Evolutionary conservation across 2,113 vertebrate species (phyloP), one percentile per base, ranked within the genome.

Genomic region (Corythoichthys haematopterus): DNA sequence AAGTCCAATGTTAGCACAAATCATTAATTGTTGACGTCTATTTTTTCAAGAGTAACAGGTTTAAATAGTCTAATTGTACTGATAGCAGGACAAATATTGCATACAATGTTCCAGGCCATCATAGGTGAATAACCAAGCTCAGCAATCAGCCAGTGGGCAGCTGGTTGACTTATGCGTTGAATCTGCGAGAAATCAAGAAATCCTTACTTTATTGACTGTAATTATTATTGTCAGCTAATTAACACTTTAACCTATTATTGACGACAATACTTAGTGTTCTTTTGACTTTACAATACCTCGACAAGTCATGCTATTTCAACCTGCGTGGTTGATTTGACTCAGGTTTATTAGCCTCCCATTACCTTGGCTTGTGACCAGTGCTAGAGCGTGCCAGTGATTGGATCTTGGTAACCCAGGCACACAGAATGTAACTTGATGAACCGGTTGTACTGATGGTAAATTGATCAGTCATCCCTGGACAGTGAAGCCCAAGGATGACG

Each of bases 41-140:
- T 75, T 77, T 43, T 76, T 64, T 74, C 58, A 75, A 40, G 69
- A 46, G 11, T 52, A 80, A 66, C 43, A 58, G 65, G 65, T 78
- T 72, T 84, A 81, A 83, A 75, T 81, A 33, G 56, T 63, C 50
- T 56, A 64, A 65, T 80, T 83, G 60, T 84, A 84, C 83, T 87
- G 86, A 88, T 50, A 5, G 50, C 71, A 74, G 74, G 14, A 75
- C 75, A 85, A 83, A 79, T 70, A 69, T 59, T 55, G 65, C 33
- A 0, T 13, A 59, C 85, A 59, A 67, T 75, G 81, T 88, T 88
- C 83, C 76, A 86, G 84, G 82, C 77, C 69, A 52, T 37, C 66
- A 6, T 70, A 43, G 64, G 72, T 75, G 71, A 80, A 84, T 75
- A 73, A 84, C 80, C 70, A 75, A 76, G 76, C 76, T 81, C 80